Evolutionary conservation across 2,113 vertebrate genomes (phyloP).

Genomic region (Edolisoma coerulescens): DNA sequence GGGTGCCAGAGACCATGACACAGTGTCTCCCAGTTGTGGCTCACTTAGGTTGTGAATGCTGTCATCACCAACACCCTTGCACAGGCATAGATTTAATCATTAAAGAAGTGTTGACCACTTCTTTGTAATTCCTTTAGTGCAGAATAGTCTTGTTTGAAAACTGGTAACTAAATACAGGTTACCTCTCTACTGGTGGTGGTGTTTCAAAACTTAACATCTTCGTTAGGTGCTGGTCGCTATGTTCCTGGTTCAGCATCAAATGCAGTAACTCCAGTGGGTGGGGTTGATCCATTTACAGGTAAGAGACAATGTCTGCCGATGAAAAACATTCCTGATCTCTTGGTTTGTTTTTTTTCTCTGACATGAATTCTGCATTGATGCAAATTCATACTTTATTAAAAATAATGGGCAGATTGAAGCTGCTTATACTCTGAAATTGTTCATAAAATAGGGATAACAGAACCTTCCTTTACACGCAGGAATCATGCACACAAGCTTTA

Average conservation of each 20-base stretch:
- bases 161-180: background rate
- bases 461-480: background rate
- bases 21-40: background rate
- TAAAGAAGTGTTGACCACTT: background rate
- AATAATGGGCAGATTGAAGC: background rate
- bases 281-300: constrained; percentile 89
- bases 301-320: background rate
- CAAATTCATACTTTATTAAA: background rate
- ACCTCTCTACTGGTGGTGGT: background rate
- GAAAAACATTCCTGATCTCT: background rate
- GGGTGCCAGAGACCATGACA: background rate
- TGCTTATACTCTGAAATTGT: background rate
- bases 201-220: background rate
- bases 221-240: constrained; percentile 86
- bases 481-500: background rate
- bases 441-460: background rate
- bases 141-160: background rate
- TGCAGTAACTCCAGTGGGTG: constrained; percentile 41
- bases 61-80: fast-evolving
- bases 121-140: background rate
- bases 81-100: background rate
- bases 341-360: background rate
- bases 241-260: constrained; percentile 80
- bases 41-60: background rate
- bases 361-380: background rate